phyloP scores from a whole-genome alignment of 37 sponge, comb jelly and placozoan species.

The Ephydatia muelleri region DNA sequence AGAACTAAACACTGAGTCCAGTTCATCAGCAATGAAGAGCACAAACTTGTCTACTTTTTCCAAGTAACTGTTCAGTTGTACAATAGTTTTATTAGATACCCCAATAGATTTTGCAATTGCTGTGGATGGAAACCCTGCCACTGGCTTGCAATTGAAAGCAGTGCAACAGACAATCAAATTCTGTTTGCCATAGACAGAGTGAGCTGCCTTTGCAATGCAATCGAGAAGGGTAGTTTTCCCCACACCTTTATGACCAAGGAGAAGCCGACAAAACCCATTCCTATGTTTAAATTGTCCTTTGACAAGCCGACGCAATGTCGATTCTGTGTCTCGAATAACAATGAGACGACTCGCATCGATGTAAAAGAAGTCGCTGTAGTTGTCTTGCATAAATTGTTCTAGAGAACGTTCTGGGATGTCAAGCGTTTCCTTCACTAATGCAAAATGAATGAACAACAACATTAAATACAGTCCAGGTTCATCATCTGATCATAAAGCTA shows the following conservation, averaged over 20 bases:
- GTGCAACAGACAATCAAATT: background rate
- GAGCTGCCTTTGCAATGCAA: background rate
- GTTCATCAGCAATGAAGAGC: background rate
- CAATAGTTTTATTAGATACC: background rate
- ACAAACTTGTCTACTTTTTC: background rate
- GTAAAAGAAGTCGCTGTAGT: background rate
- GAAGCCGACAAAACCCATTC: background rate
- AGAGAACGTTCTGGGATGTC: too few relatives aligned
- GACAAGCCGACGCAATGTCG: background rate
- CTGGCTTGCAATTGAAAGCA: too few relatives aligned
- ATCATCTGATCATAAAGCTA: too few relatives aligned
- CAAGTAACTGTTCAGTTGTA: background rate
- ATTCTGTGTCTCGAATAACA: background rate
- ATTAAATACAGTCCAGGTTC: too few relatives aligned
- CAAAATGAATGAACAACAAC: too few relatives aligned
- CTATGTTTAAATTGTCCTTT: background rate
- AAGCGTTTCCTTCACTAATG: too few relatives aligned
- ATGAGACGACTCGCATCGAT: background rate
- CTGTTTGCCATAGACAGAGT: background rate
- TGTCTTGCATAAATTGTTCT: background rate
- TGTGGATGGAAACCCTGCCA: background rate
- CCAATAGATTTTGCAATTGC: background rate
- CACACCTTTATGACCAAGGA: background rate
- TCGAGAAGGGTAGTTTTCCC: background rate
- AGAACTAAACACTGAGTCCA: background rate